These are phyloP conservation scores for Perithous albicinctus DNA, from an alignment of 2,888 invertebrate genomes.

Conservation along the genomic window DNA sequence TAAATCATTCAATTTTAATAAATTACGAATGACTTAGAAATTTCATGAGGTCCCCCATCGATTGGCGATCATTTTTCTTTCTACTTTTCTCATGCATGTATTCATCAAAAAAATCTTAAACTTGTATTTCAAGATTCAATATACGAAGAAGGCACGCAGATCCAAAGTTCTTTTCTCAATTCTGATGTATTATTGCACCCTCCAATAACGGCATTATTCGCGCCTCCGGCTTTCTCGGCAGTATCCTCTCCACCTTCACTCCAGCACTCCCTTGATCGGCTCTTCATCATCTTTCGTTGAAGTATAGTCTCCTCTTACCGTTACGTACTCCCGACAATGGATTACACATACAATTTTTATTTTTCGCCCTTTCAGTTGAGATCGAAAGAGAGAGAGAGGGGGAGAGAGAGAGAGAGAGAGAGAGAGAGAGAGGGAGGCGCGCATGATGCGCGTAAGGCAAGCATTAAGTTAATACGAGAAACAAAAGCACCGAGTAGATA, in stretches of 20 bases:
- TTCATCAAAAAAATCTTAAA: background rate
- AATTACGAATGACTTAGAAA: too few species aligned
- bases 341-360: conserved; percentile 15
- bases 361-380: background rate
- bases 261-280: conserved; percentile 6
- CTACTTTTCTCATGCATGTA: background rate
- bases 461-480: background rate
- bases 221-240: conserved; percentile 41
- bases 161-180: background rate
- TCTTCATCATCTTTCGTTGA: conserved; percentile 48
- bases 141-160: conserved; percentile 1
- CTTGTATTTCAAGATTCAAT: background rate
- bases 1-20: too few species aligned
- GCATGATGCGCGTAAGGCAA: too few species aligned
- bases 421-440: background rate
- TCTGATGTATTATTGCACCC: background rate
- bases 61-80: too few species aligned
- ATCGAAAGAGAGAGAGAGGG: too few species aligned
- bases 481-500: background rate
- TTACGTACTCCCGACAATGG: conserved; percentile 51
- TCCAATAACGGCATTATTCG: conserved; percentile 23
- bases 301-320: conserved; percentile 51
- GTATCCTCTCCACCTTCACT: background rate
- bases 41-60: too few species aligned
- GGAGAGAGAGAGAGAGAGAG: too few species aligned